phyloP scores from a whole-genome alignment of 2,888 invertebrate species.

The Epiperipatus broadwayi region DNA sequence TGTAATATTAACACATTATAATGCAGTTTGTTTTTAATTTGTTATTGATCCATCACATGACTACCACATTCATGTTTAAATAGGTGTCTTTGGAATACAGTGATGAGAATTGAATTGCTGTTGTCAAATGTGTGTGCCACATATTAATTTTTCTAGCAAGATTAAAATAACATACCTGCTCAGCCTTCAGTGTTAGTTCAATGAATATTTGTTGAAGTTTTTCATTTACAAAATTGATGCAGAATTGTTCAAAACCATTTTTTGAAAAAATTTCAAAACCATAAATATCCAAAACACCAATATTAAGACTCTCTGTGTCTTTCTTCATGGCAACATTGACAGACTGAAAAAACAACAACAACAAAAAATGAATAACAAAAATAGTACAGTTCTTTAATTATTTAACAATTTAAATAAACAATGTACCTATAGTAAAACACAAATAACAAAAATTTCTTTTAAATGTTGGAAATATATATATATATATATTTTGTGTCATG shows the following conservation, averaged over 20 bases:
- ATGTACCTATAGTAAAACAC: background rate
- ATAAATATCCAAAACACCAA: slow-evolving; percentile 48
- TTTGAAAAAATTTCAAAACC: slow-evolving; percentile 48
- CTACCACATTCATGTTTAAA: too few species aligned
- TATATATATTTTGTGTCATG: too few species aligned
- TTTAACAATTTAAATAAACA: background rate
- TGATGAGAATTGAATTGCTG: too few species aligned
- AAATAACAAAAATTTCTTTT: too few species aligned
- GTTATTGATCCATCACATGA: too few species aligned
- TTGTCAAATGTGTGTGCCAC: too few species aligned
- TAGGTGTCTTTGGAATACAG: too few species aligned
- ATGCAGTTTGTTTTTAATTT: too few species aligned
- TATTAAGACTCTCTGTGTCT: slow-evolving; percentile 30
- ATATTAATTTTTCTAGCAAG: too few species aligned
- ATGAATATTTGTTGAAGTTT: slow-evolving; percentile 52
- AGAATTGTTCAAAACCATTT: slow-evolving; percentile 51
- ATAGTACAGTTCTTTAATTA: background rate
- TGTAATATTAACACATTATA: too few species aligned
- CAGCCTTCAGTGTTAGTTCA: slow-evolving; percentile 45
- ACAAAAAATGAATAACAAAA: slow-evolving; percentile 11
- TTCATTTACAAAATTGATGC: slow-evolving; percentile 51
- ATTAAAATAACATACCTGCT: slow-evolving; percentile 42
- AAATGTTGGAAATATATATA: too few species aligned
- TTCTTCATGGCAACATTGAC: slow-evolving; percentile 44
- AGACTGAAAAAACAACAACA: slow-evolving; percentile 29